Base-by-base conservation (phyloP, 2,888 invertebrate genomes). In the Eristalinus aeneus region DNA sequence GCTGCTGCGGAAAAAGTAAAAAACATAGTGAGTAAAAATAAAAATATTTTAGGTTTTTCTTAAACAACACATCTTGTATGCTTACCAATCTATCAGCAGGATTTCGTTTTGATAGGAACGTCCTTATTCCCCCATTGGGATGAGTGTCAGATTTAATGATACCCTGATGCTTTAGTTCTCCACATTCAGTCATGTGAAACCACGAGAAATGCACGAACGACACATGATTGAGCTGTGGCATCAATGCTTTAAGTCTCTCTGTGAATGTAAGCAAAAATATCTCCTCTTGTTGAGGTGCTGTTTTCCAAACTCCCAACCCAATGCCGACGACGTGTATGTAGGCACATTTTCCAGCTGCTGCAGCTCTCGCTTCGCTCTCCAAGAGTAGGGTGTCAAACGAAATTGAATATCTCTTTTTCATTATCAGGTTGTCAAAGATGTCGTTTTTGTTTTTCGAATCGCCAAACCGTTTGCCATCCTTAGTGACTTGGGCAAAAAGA, bases 181-280 rank as follows among this genome's bases (percentile, higher is more conserved):
- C 93, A 90, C 93, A 93, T 32, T 92, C 92, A 1, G 90, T 90
- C 39, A 93, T 89, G 0, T 90, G 90, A 63, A 96, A 95, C 90
- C 95, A 95, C 0, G 95, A 94, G 90, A 96, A 95, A 91, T 95
- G 95, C 10, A 96, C 93, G 81, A 95, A 95, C 0, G 94, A 93
- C 0, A 96, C 93, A 88, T 94, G 93, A 1, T 92, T 90, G 10
- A 96, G 89, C 11, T 93, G 91, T 23, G 93, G 90, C 80, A 93
- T 90, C 78, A 94, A 89, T 39, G 93, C 93, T 9, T 93, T 93
- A 34, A 95, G 91, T 10, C 96, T 93, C 73, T 95, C 94, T n/a
- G 94, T 92, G 88, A 95, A 95, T 0, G 95, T 94, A 58, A 95
- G 93, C 3, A 95, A 90, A 89, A 95, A 96, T 53, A 95, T 93